Percentiles rank a stretch among this genome's conserved stretches.
Conservation (phyloP, 2,888 invertebrate species). For the Lithophane ornitopus region DNA sequence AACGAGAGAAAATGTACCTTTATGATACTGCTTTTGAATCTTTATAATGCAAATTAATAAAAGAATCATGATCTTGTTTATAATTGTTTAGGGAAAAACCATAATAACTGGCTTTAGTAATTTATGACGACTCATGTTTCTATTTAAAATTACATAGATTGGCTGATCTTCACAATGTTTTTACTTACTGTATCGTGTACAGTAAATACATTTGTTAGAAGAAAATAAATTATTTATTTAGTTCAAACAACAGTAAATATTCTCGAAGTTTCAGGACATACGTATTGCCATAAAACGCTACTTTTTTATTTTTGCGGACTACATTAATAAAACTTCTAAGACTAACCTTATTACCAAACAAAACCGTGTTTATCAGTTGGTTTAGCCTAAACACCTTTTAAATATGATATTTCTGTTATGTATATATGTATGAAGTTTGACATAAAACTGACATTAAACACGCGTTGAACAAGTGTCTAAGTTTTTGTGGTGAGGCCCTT, state of each 20-base stretch:
- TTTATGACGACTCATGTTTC: too few species aligned
- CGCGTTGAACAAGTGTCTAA: too few species aligned
- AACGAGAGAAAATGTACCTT: not conserved
- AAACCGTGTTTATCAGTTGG: too few species aligned
- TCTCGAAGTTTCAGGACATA: not conserved
- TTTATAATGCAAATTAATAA: not conserved
- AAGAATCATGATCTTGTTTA: not conserved
- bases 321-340: not conserved
- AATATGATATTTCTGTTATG: too few species aligned
- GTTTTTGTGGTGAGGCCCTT: too few species aligned
- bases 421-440: too few species aligned
- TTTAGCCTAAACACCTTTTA: too few species aligned
- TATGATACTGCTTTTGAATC: not conserved
- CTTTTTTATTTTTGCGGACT: not conserved
- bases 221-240: not conserved
- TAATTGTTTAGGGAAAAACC: not conserved
- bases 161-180: not conserved
- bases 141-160: not conserved
- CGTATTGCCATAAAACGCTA: not conserved
- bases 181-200: not conserved
- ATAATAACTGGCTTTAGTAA: not conserved
- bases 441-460: too few species aligned
- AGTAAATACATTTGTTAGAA: not conserved
- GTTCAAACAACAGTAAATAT: too few species aligned
- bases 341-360: too few species aligned